A percentile compares a stretch with the other conserved stretches of the same genome.
Conservation (phyloP, 2,888 invertebrate genomes). For the Dryadula phaetusa region DNA sequence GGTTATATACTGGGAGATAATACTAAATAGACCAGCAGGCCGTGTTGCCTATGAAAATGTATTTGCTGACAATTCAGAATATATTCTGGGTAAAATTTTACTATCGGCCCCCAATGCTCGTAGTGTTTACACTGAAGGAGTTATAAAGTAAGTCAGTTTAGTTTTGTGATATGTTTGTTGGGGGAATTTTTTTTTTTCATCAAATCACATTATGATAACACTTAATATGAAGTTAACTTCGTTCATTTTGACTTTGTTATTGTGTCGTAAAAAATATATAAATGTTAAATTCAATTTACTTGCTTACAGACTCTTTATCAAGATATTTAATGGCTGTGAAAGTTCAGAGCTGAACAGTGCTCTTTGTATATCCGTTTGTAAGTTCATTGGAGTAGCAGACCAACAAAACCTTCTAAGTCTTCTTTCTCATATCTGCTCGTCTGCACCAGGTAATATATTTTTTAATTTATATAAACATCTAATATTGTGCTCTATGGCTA, state of each 20-base stretch:
- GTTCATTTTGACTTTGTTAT: too few relatives aligned
- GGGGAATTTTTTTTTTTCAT: not conserved
- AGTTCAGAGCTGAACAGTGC: conserved; percentile 63
- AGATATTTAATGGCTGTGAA: conserved; percentile 76
- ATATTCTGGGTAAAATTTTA: conserved; percentile 90
- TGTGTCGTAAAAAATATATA: too few relatives aligned
- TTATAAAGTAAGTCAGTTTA: conserved; percentile 84
- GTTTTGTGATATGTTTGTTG: too few relatives aligned
- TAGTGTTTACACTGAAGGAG: conserved; percentile 89
- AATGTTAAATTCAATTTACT: not conserved
- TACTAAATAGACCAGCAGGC: conserved; percentile 92
- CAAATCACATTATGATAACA: too few relatives aligned
- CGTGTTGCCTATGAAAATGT: conserved; percentile 92
- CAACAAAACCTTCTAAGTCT: conserved; percentile 66
- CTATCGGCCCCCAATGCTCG: conserved; percentile 91
- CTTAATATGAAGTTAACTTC: too few relatives aligned
- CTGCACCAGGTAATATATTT: conserved; percentile 58
- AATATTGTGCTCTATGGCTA: too few relatives aligned
- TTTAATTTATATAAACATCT: too few relatives aligned
- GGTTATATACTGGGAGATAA: conserved; percentile 93
- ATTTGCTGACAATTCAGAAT: conserved; percentile 87
- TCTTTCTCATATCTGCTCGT: conserved; percentile 69
- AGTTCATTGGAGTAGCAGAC: conserved; percentile 75
- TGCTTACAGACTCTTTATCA: conserved; percentile 69
- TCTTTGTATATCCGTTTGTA: conserved; percentile 74